Base-by-base conservation (phyloP, 2,888 invertebrate genomes). In the Vesta saturnalis region DNA sequence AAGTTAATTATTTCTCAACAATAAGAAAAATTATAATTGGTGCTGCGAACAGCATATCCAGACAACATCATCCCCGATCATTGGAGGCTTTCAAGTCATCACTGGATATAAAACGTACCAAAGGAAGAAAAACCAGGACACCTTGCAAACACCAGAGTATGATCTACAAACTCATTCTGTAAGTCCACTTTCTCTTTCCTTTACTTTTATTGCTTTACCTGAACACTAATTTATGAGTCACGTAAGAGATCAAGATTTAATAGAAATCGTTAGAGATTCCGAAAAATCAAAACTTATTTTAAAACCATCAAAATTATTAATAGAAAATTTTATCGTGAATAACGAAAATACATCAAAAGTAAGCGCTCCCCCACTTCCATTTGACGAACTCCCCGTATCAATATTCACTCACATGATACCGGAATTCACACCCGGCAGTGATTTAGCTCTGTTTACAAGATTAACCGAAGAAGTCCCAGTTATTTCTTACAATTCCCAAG, bases 11-110 rank as follows among this genome's bases (percentile, higher is more conserved):
- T n/a, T n/a, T n/a, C n/a, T n/a, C n/a, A n/a, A n/a, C n/a, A n/a
- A n/a, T n/a, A n/a, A n/a, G n/a, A n/a, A n/a, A n/a, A n/a, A n/a
- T n/a, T n/a, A n/a, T n/a, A n/a, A n/a, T n/a, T n/a, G n/a, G n/a
- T n/a, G n/a, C n/a, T n/a, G n/a, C n/a, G n/a, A n/a, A n/a, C n/a
- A n/a, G n/a, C n/a, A n/a, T n/a, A n/a, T 54, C 52, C 54, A 66
- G 52, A 69, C 69, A 62, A 61, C 49, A 30, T 30, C 30, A 18
- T 4, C 58, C 16, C 46, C 46, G 30, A 57, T 58, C 47, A 49
- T 58, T 47, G 64, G 56, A 43, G 14, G 39, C 49, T 46, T 19
- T 64, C 57, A 64, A 46, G 23, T 14, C 43, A 21, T 64, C 46
- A 22, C 43, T 58, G 58, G 43, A 43, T 30, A 58, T 58, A 18